These are phyloP conservation scores for Hipposideros armiger DNA, from an alignment of 2,113 vertebrate species.

Conservation along the genomic window DNA sequence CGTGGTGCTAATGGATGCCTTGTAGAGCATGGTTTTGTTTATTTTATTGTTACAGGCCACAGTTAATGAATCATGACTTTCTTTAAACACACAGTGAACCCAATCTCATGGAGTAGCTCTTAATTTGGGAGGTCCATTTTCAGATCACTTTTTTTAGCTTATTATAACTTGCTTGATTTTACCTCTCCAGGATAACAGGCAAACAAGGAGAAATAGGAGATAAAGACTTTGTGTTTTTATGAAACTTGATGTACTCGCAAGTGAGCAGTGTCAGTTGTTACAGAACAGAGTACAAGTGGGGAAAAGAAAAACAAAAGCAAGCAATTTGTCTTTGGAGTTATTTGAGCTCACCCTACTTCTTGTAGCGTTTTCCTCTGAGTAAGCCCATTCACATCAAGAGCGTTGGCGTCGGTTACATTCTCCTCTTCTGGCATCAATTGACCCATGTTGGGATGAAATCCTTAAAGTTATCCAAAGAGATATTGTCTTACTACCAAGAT, in stretches of 20 bases:
- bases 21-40: constrained; percentile 67
- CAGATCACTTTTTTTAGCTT: constrained; percentile 25
- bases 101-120: constrained; percentile 40
- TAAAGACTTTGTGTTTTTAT: constrained; percentile 2
- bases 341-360: neutral
- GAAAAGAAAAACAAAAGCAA: neutral
- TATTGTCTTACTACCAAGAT: neutral
- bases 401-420: neutral
- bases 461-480: neutral
- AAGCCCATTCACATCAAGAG: neutral
- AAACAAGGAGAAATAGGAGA: neutral
- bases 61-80: constrained; percentile 76
- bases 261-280: neutral
- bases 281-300: neutral
- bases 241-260: neutral
- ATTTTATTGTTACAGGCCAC: constrained; percentile 74
- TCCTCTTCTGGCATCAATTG: neutral
- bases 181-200: constrained; percentile 38
- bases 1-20: constrained; percentile 72
- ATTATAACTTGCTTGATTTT: constrained; percentile 60
- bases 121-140: constrained; percentile 21
- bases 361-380: neutral
- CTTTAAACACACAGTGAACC: constrained; percentile 59
- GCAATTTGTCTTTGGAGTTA: constrained; percentile 16
- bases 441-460: neutral